Conservation (phyloP, 2,797 vertebrate genomes). For the Protosalanx chinensis region DNA sequence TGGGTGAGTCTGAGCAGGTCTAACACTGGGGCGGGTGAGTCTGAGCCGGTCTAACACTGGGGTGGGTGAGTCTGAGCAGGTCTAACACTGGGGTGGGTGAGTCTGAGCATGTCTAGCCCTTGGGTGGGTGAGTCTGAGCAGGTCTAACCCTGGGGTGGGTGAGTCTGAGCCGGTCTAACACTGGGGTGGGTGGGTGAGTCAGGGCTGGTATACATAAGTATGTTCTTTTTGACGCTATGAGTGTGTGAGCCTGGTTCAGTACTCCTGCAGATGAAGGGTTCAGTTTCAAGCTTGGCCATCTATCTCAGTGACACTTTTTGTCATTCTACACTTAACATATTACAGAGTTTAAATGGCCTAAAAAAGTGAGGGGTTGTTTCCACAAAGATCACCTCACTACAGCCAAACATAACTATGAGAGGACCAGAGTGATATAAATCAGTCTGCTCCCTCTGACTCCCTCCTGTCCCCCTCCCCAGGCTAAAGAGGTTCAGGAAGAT, state of each 20-base stretch:
- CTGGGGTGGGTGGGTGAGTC: no score
- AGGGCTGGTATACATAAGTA: neutral
- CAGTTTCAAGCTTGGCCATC: no score
- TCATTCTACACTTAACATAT: no score
- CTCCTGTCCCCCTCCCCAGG: constrained; percentile 64
- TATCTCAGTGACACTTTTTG: no score
- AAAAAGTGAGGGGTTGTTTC: no score
- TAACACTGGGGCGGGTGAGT: neutral
- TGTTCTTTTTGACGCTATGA: no score
- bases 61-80: no score
- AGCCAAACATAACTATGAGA: neutral
- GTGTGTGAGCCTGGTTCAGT: no score
- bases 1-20: neutral
- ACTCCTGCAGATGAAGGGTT: no score
- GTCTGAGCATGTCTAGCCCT: neutral
- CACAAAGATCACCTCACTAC: neutral
- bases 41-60: neutral
- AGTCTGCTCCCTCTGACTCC: neutral
- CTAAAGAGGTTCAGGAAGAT: constrained; percentile 84
- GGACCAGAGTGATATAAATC: neutral
- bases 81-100: neutral
- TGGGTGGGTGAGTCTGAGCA: no score
- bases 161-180: neutral
- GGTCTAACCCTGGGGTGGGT: neutral
- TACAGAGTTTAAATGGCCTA: no score